Percentiles rank a stretch among this genome's conserved stretches.
phyloP scores from a whole-genome alignment of 1,140 invertebrate species.

The Drosophila tristis region DNA sequence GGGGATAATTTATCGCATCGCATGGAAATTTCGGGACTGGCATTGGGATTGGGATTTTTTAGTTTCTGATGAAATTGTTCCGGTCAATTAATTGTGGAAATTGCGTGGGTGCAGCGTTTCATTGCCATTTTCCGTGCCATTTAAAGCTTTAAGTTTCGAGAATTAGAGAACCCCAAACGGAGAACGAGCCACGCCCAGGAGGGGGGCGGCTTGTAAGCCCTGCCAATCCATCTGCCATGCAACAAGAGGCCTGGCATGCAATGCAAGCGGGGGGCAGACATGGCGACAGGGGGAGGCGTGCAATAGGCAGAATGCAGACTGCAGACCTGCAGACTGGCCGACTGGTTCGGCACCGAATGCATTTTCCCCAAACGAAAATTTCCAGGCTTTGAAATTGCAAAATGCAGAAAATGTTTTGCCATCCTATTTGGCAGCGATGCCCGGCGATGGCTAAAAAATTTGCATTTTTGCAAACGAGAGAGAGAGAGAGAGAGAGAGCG shows the following conservation, averaged over 20 bases:
- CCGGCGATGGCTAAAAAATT: conserved; percentile 68
- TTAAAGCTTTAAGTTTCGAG: conserved; percentile 60
- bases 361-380: conserved; percentile 78
- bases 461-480: conserved; percentile 67
- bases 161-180: conserved; percentile 17
- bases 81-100: conserved; percentile 78
- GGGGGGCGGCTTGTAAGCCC: conserved; percentile 46
- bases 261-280: not conserved
- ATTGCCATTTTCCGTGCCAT: not conserved
- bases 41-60: conserved; percentile 50
- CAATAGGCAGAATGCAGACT: conserved; percentile 32
- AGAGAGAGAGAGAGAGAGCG: not conserved
- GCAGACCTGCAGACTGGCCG: conserved; percentile 4
- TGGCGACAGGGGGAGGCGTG: not conserved
- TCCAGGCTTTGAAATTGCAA: conserved; percentile 79
- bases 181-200: not conserved
- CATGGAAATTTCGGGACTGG: conserved; percentile 31
- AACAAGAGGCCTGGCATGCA: conserved; percentile 3
- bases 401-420: conserved; percentile 69
- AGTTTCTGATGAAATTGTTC: conserved; percentile 80
- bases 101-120: conserved; percentile 20
- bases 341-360: conserved; percentile 40
- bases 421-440: conserved; percentile 52
- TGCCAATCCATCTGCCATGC: conserved; percentile 61
- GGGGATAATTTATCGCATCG: conserved; percentile 73